A percentile compares a stretch with the other conserved stretches of the same genome.
These are phyloP conservation scores for Patella pellucida DNA, from an alignment of 2,888 invertebrate genomes.

Conservation along the genomic window DNA sequence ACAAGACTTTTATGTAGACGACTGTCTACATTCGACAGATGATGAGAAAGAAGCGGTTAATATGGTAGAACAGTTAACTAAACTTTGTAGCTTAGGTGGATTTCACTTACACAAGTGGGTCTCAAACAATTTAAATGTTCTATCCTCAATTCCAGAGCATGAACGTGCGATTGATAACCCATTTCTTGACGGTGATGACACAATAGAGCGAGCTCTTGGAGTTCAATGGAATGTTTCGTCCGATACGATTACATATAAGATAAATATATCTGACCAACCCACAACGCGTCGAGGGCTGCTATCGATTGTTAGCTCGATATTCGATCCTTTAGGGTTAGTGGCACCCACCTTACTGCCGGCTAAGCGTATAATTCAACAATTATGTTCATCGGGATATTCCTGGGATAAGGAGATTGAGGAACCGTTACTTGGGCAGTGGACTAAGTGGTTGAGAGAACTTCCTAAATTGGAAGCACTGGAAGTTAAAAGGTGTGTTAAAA, in stretches of 20 bases:
- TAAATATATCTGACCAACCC: constrained; percentile 29
- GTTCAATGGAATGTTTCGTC: constrained; percentile 33
- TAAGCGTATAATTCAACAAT: constrained; percentile 33
- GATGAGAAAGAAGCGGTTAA: constrained; percentile 9
- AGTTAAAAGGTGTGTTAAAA: constrained; percentile 32
- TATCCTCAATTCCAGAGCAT: constrained; percentile 20
- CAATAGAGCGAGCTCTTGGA: constrained; percentile 32
- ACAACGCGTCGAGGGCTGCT: constrained; percentile 35
- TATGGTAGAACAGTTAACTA: constrained; percentile 19
- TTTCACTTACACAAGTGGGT: constrained; percentile 31
- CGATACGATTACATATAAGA: constrained; percentile 32
- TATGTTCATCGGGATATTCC: constrained; percentile 29
- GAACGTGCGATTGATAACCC: constrained; percentile 19
- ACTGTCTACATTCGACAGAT: constrained; percentile 29
- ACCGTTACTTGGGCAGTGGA: constrained; percentile 25
- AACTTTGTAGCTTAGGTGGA: constrained; percentile 25
- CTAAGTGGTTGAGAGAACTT: constrained; percentile 32
- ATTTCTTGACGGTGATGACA: constrained; percentile 6
- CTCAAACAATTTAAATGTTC: constrained; percentile 26
- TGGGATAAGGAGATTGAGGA: constrained; percentile 38
- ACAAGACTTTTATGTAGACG: constrained; percentile 33
- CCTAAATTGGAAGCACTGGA: constrained; percentile 26
- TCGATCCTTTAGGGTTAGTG: constrained; percentile 40
- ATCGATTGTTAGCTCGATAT: constrained; percentile 37
- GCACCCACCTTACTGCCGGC: constrained; percentile 32